These are phyloP conservation scores for Lophotis ruficrista DNA, from an alignment of 2,113 vertebrate genomes.

Conservation along the genomic window DNA sequence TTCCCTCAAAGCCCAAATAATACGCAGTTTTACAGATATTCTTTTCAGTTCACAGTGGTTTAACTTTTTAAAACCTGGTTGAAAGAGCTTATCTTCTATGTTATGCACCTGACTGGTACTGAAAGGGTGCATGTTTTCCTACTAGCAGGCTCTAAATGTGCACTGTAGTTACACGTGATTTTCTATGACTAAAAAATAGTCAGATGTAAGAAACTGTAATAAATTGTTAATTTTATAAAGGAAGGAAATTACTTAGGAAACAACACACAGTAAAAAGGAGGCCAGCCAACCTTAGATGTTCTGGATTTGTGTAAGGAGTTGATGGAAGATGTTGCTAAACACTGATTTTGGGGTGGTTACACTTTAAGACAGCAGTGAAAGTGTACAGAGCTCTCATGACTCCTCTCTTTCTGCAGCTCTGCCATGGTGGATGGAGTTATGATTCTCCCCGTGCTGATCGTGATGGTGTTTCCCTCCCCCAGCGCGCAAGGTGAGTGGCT, in stretches of 20 bases:
- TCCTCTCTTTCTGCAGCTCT: conserved; percentile 71
- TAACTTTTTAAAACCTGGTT: neutral
- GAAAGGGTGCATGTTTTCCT: neutral
- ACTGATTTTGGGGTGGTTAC: neutral
- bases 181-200: neutral
- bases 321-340: fast-evolving
- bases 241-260: neutral
- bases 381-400: neutral
- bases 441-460: conserved; percentile 82
- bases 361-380: fast-evolving
- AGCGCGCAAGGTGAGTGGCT: conserved; percentile 85
- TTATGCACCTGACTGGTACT: neutral
- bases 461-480: conserved; percentile 80
- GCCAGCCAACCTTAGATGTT: fast-evolving
- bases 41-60: neutral
- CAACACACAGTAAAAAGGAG: neutral
- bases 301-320: fast-evolving
- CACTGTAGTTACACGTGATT: neutral
- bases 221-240: neutral
- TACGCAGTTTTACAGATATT: neutral
- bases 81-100: neutral
- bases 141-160: fast-evolving
- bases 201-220: neutral
- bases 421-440: conserved; percentile 80
- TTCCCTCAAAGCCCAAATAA: neutral